phyloP scores from a whole-genome alignment of 2,888 invertebrate species.

The Uloborus plumipes region DNA sequence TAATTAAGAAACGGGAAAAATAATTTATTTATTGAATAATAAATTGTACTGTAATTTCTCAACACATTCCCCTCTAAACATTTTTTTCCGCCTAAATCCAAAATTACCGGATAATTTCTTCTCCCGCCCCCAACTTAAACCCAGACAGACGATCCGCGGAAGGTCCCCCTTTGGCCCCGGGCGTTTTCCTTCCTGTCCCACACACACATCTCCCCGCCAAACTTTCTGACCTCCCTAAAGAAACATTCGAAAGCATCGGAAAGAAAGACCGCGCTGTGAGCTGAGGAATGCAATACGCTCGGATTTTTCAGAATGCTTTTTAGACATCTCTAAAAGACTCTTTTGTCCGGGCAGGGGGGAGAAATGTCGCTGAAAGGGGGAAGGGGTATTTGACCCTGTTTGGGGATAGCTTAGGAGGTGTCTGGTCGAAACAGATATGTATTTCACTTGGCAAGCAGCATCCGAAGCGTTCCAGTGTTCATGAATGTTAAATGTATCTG shows the following conservation, averaged over 20 bases:
- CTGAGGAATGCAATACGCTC: constrained; percentile 29
- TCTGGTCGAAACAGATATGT: constrained; percentile 16
- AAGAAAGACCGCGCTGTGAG: constrained; percentile 22
- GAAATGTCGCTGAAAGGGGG: neutral
- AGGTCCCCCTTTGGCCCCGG: constrained; percentile 40
- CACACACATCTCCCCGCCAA: neutral
- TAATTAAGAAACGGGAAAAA: too few species aligned
- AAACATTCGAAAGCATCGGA: constrained; percentile 16
- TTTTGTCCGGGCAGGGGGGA: constrained; percentile 27
- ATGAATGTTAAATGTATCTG: too few species aligned
- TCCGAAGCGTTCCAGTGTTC: too few species aligned
- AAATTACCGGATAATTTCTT: constrained; percentile 15
- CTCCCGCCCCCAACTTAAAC: neutral
- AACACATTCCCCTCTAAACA: too few species aligned
- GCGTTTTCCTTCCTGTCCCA: constrained; percentile 25
- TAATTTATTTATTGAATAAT: too few species aligned
- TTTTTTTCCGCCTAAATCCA: too few species aligned
- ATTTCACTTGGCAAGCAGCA: neutral
- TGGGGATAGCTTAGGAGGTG: constrained; percentile 26
- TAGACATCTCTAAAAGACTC: constrained; percentile 48
- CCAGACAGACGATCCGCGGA: constrained; percentile 16
- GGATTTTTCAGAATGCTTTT: constrained; percentile 57
- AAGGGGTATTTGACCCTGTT: constrained; percentile 36
- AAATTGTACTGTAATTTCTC: too few species aligned
- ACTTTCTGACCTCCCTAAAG: neutral